A percentile compares a stretch with the other conserved stretches of the same genome.
phyloP scores from a whole-genome alignment of 2,797 vertebrate species.

The Phyllotis vaccarum region DNA sequence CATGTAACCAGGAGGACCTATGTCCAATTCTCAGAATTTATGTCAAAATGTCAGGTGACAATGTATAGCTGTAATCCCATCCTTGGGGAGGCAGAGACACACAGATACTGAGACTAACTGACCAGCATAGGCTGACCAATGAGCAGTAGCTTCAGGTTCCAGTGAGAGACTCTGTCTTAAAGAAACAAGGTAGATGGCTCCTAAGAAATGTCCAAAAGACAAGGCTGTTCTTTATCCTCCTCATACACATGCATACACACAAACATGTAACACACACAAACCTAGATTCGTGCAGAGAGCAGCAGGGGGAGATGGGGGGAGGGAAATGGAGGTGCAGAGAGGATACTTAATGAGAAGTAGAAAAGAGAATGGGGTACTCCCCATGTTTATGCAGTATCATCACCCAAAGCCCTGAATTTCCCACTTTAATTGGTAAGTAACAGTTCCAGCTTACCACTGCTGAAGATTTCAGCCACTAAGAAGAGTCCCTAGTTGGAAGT shows the following conservation, averaged over 20 bases:
- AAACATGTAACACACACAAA: neutral
- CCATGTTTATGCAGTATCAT: neutral
- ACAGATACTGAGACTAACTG: neutral
- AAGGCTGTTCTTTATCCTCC: neutral
- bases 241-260: neutral
- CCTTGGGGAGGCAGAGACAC: neutral
- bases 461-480: slow-evolving; percentile 6
- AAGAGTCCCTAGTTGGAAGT: neutral
- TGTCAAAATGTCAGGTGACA: neutral
- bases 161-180: neutral
- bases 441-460: neutral
- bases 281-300: neutral
- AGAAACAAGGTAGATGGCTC: neutral
- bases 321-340: neutral
- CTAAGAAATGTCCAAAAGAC: neutral
- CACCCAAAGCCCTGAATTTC: neutral
- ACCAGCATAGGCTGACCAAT: neutral
- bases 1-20: neutral
- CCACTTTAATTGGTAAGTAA: neutral
- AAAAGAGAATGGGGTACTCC: accelerated
- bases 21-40: neutral
- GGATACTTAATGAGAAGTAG: neutral
- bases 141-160: neutral
- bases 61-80: neutral
- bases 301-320: no score